Conservation (phyloP, 1,140 invertebrate species). For the Geopemphigus sp. region DNA sequence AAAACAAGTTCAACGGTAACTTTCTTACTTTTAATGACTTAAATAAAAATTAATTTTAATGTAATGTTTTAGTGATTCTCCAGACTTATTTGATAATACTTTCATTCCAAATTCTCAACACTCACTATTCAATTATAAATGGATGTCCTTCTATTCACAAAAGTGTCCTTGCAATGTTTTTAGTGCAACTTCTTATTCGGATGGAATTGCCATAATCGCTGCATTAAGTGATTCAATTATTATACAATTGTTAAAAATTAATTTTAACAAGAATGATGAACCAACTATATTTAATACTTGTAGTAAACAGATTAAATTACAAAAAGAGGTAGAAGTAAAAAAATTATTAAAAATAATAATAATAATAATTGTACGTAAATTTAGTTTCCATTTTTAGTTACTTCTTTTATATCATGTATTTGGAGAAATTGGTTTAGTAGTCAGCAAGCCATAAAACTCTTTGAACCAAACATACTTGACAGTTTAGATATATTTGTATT, state of each 20-base stretch:
- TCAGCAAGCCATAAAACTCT: neutral
- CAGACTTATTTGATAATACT: conserved; percentile 35
- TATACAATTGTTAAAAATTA: conserved; percentile 29
- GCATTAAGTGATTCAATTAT: neutral
- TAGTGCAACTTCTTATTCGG: neutral
- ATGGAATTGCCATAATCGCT: conserved; percentile 11
- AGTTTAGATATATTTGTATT: conserved; percentile 18
- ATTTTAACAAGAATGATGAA: conserved; percentile 3
- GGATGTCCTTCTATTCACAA: neutral
- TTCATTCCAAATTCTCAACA: neutral
- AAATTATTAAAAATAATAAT: neutral
- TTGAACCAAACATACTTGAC: conserved; percentile 4
- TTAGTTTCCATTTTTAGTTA: conserved; percentile 34
- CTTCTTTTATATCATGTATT: conserved; percentile 25
- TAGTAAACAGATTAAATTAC: conserved; percentile 12
- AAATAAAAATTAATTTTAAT: neutral
- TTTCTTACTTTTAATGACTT: neutral
- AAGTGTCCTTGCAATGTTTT: conserved; percentile 1
- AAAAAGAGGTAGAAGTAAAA: neutral
- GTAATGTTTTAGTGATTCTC: conserved; percentile 30
- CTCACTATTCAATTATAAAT: neutral
- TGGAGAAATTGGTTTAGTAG: conserved; percentile 28
- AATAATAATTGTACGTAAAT: conserved; percentile 6
- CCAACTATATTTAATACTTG: conserved; percentile 7
- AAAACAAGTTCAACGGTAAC: conserved; percentile 35